Evolutionary conservation across 2,113 vertebrate species (phyloP).

Genomic region (Anarhynchus alexandrinus): DNA sequence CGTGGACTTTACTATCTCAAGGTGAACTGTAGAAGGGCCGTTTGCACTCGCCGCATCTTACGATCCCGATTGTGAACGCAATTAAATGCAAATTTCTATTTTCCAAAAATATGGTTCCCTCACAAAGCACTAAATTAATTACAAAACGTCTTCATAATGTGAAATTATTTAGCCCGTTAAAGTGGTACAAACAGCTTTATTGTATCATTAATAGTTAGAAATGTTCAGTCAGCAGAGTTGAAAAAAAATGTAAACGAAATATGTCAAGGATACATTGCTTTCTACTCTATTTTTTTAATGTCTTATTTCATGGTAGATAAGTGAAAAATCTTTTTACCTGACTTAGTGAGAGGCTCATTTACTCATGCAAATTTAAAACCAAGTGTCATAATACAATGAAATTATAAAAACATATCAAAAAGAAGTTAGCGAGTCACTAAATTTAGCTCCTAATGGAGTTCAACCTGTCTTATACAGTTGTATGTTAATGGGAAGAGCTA

Average conservation of each 20-base stretch:
- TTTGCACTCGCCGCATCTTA: not conserved
- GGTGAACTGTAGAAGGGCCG: not conserved
- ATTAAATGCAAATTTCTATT: not conserved
- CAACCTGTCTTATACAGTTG: not conserved
- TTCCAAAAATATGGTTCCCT: not conserved
- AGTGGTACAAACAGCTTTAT: constrained; percentile 24
- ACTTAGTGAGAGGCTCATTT: constrained; percentile 57
- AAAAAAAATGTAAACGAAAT: constrained; percentile 52
- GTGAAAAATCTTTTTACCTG: constrained; percentile 58
- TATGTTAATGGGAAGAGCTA: not conserved
- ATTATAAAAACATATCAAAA: constrained; percentile 62
- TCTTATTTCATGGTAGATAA: constrained; percentile 54
- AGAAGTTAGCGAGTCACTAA: constrained; percentile 62
- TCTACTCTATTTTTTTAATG: constrained; percentile 31
- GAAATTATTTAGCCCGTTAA: constrained; percentile 28
- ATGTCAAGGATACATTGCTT: constrained; percentile 29
- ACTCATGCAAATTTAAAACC: constrained; percentile 64
- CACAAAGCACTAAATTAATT: not conserved
- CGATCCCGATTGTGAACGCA: not conserved
- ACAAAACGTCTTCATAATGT: not conserved
- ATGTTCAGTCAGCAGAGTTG: constrained; percentile 28
- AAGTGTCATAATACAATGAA: constrained; percentile 67
- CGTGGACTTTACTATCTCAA: not conserved
- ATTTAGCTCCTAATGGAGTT: constrained; percentile 53
- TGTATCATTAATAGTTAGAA: constrained; percentile 37